Percentiles rank a stretch among this genome's conserved stretches.
These are phyloP conservation scores for Bufo bufo DNA, from an alignment of 2,113 vertebrate species.

Conservation along the genomic window DNA sequence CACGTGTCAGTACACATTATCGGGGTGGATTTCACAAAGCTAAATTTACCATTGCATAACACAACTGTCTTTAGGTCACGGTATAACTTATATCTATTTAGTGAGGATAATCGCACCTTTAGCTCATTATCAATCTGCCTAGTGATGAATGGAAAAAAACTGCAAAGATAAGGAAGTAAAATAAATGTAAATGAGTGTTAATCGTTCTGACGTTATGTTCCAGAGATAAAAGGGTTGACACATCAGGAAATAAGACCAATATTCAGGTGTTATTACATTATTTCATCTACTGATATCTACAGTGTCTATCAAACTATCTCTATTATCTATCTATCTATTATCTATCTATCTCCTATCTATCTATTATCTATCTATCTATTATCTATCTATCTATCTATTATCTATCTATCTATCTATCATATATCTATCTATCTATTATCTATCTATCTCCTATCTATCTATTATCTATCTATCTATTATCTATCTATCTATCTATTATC, in stretches of 20 bases:
- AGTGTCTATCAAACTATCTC: neutral
- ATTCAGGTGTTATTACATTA: neutral
- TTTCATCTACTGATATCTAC: no score
- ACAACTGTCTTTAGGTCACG: neutral
- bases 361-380: neutral
- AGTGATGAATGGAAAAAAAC: conserved; percentile 39
- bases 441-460: neutral
- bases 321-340: neutral
- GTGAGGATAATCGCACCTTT: conserved; percentile 36
- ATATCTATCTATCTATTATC: neutral
- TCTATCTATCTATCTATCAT: neutral
- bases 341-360: neutral
- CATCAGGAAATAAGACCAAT: neutral
- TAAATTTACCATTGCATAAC: conserved; percentile 36
- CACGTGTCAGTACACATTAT: conserved; percentile 47
- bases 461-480: neutral
- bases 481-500: neutral
- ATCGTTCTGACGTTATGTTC: conserved; percentile 16
- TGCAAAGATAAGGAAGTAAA: conserved; percentile 31
- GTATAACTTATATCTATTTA: conserved; percentile 26
- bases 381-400: neutral
- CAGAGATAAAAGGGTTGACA: neutral
- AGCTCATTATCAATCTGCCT: conserved; percentile 48
- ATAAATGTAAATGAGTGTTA: conserved; percentile 42
- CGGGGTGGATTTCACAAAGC: neutral